phyloP scores from a whole-genome alignment of 2,113 vertebrate genomes.

The Oncorhynchus clarkii region DNA sequence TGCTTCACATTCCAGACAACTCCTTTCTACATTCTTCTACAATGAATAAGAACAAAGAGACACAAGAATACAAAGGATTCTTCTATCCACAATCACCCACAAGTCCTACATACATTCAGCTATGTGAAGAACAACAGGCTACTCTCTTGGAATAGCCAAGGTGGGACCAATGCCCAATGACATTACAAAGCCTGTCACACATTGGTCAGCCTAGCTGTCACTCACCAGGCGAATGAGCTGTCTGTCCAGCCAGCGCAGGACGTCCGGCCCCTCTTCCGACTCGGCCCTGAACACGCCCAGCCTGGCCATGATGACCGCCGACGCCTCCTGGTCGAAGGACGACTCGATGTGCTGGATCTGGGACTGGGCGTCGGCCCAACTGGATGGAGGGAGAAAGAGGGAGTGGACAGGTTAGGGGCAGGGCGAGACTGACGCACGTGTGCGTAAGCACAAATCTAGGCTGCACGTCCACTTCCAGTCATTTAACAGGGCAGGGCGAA shows the following conservation, averaged over 20 bases:
- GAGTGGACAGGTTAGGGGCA: neutral
- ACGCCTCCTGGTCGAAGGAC: constrained; percentile 93
- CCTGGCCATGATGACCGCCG: constrained; percentile 92
- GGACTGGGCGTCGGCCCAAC: constrained; percentile 94
- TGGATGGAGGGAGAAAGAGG: constrained; percentile 36
- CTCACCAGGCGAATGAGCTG: constrained; percentile 95
- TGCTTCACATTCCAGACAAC: neutral
- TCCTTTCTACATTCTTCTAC: neutral
- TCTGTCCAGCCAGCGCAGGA: constrained; percentile 95
- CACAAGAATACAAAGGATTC: too few relatives aligned
- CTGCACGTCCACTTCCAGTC: neutral
- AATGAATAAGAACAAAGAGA: too few relatives aligned
- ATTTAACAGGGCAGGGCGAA: constrained; percentile 1
- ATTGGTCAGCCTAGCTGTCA: neutral
- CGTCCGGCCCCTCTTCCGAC: constrained; percentile 93
- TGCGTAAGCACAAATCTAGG: neutral
- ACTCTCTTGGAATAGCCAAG: neutral
- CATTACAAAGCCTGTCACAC: neutral
- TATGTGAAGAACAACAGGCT: neutral
- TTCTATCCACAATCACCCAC: too few relatives aligned
- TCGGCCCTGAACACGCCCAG: constrained; percentile 92
- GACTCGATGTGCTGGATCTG: constrained; percentile 96
- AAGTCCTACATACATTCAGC: neutral
- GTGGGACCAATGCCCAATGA: neutral
- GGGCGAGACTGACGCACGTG: constrained; percentile 30